Conservation (phyloP, 2,113 vertebrate genomes). For the Cebidichthys violaceus region DNA sequence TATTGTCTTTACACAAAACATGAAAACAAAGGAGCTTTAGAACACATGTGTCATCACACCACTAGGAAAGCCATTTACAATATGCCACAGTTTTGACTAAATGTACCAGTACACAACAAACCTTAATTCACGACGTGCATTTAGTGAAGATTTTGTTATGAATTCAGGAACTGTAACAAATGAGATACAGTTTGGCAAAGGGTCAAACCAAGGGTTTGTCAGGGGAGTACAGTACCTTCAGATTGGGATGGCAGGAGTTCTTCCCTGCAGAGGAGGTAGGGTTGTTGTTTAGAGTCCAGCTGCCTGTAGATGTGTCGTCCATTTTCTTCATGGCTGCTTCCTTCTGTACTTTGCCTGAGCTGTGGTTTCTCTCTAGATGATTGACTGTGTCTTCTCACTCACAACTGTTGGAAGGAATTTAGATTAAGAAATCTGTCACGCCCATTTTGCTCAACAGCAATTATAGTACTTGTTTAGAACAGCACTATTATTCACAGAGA, state of each 20-base stretch:
- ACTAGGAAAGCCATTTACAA: background rate
- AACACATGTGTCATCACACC: background rate
- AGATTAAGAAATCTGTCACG: background rate
- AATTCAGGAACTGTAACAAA: background rate
- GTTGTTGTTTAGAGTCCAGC: constrained; percentile 54
- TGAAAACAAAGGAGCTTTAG: background rate
- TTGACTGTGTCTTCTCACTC: constrained; percentile 17
- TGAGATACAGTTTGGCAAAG: background rate
- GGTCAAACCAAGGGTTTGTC: background rate
- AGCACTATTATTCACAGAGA: background rate
- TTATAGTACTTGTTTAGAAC: background rate
- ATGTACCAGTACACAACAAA: background rate
- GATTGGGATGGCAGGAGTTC: constrained; percentile 71
- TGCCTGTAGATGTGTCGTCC: constrained; percentile 57
- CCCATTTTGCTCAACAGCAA: background rate
- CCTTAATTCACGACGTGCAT: background rate
- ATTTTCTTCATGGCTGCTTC: constrained; percentile 63
- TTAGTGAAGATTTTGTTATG: background rate
- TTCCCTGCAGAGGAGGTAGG: constrained; percentile 52
- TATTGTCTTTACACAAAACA: background rate
- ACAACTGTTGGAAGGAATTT: constrained; percentile 55
- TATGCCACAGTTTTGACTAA: background rate
- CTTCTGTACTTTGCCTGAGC: background rate
- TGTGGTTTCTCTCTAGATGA: constrained; percentile 4
- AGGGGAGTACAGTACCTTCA: constrained; percentile 76